Conservation (phyloP, 1,140 invertebrate species). For the fruit fly (Drosophila melanogaster) region Release_6_plus_ISO1_MT NT_033779.5:8426501-8427000, state of each 20-base stretch:
- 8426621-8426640: neutral
- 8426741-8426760: slow-evolving; percentile 64
- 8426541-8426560: neutral
- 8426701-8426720: slow-evolving; percentile 38
- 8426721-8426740: slow-evolving; percentile 5
- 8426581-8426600: no score
- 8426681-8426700: neutral
- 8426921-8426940: slow-evolving; percentile 93
- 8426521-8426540: neutral
- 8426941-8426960: slow-evolving; percentile 93
- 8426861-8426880: slow-evolving; percentile 50
- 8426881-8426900: slow-evolving; percentile 59
- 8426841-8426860: slow-evolving; percentile 15
- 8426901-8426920: slow-evolving; percentile 89
- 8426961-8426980: slow-evolving; percentile 88
- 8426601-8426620: neutral
- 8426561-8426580: no score
- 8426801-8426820: slow-evolving; percentile 46
- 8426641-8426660: neutral
- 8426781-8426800: slow-evolving; percentile 34
- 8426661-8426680: neutral
- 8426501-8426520: neutral
- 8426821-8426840: slow-evolving; percentile 9
- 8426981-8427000: slow-evolving; percentile 89
- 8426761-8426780: slow-evolving; percentile 68